These are phyloP conservation scores for Salvelinus namaycush DNA, from an alignment of 2,113 vertebrate species.

Conservation along the genomic window DNA sequence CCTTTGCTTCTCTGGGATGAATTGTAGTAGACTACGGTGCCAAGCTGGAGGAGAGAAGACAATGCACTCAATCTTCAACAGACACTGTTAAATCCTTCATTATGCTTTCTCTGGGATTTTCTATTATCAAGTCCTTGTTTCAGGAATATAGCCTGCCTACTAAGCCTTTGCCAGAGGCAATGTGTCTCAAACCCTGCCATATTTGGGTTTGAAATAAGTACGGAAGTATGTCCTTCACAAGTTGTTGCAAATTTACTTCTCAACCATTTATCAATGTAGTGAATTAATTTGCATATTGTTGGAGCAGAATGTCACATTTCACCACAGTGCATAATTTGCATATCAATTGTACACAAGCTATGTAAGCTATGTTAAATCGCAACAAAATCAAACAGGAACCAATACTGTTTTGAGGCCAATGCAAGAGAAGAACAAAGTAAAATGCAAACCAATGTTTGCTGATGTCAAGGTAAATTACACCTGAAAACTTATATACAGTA, in stretches of 20 bases:
- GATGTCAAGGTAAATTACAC: too few relatives aligned
- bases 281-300: too few relatives aligned
- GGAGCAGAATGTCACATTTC: not conserved
- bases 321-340: not conserved
- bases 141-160: conserved; percentile 9
- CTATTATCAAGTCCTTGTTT: conserved; percentile 28
- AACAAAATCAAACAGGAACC: too few relatives aligned
- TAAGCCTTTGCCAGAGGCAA: not conserved
- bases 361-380: too few relatives aligned
- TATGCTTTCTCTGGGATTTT: conserved; percentile 13
- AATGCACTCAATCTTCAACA: conserved; percentile 18
- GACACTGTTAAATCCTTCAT: conserved; percentile 23
- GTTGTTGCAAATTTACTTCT: conserved; percentile 8
- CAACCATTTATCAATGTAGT: too few relatives aligned
- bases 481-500: too few relatives aligned
- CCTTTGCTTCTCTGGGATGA: not conserved
- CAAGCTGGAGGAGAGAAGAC: conserved; percentile 15
- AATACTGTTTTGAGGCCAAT: too few relatives aligned
- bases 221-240: not conserved
- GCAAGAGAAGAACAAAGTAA: too few relatives aligned
- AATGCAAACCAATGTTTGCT: too few relatives aligned
- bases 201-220: conserved; percentile 1
- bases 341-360: too few relatives aligned
- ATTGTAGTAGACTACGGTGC: conserved; percentile 12
- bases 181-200: not conserved